phyloP scores from a whole-genome alignment of 2,113 vertebrate genomes.

The Lophotis ruficrista region DNA sequence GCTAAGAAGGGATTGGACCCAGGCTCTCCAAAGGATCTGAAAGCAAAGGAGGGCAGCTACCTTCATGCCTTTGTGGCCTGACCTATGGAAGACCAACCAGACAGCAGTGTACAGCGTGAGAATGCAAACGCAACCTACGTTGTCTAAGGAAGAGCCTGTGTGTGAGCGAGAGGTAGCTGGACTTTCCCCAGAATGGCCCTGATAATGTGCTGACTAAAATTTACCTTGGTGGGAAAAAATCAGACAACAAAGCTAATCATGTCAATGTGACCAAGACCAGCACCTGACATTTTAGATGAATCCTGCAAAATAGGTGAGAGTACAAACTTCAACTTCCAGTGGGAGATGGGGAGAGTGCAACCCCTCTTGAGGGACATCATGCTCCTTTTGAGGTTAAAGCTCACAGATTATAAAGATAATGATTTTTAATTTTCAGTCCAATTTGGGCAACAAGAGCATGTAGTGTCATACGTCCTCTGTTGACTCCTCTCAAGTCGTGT shows the following conservation, averaged over 20 bases:
- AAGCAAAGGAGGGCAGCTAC: not conserved
- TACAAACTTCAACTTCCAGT: not conserved
- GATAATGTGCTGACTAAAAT: not conserved
- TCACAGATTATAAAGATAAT: not conserved
- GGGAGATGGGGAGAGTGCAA: not conserved
- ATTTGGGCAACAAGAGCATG: not conserved
- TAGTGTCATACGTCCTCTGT: not conserved
- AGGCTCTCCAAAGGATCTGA: not conserved
- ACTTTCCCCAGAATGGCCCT: not conserved
- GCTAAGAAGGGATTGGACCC: not conserved
- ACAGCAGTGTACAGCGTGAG: fast-evolving
- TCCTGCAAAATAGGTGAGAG: not conserved
- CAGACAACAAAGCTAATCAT: not conserved
- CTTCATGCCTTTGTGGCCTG: not conserved
- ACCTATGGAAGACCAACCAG: not conserved
- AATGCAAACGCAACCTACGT: not conserved
- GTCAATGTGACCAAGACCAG: not conserved
- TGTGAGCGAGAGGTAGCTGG: not conserved
- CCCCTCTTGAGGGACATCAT: not conserved
- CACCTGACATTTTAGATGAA: not conserved
- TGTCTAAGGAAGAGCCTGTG: not conserved
- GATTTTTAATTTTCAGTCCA: not conserved
- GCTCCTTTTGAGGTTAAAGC: not conserved
- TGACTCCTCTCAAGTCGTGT: not conserved
- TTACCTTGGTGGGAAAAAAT: not conserved